These are phyloP conservation scores for Metridium senile DNA, from an alignment of 92 coral and sea anemone species.

Conservation along the genomic window DNA sequence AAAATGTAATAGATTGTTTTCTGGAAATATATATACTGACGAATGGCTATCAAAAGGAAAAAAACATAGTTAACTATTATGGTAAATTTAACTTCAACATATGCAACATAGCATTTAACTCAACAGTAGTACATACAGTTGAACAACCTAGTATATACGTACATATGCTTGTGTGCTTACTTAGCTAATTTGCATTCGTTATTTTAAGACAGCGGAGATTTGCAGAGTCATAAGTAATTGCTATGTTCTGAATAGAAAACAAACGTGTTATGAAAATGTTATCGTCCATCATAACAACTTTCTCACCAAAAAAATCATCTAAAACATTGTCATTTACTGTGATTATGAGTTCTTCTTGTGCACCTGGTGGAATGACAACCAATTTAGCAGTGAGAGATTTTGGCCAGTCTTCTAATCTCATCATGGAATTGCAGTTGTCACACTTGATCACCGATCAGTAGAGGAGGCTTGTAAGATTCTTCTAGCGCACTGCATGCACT, in stretches of 20 bases:
- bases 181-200: neutral
- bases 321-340: constrained; percentile 1
- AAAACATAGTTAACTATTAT: too few relatives aligned
- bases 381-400: constrained; percentile 5
- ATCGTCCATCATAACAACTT: constrained; percentile 2
- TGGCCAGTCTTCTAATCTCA: constrained; percentile 6
- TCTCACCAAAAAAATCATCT: constrained; percentile 1
- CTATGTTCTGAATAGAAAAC: neutral
- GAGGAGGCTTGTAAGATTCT: constrained; percentile 36
- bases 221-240: constrained; percentile 1
- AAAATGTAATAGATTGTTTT: too few relatives aligned
- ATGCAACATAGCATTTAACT: too few relatives aligned
- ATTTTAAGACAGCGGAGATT: neutral
- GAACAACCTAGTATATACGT: too few relatives aligned
- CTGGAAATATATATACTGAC: too few relatives aligned
- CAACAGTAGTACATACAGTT: too few relatives aligned
- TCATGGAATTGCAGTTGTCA: neutral
- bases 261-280: neutral
- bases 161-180: neutral
- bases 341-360: neutral
- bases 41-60: too few relatives aligned
- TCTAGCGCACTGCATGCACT: constrained; percentile 31
- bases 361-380: neutral
- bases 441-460: constrained; percentile 17
- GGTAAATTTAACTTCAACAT: too few relatives aligned